Percentiles rank a stretch among this genome's conserved stretches.
Evolutionary conservation across 2,113 vertebrate species (phyloP).

Genomic region (Spheniscus mendiculus): DNA sequence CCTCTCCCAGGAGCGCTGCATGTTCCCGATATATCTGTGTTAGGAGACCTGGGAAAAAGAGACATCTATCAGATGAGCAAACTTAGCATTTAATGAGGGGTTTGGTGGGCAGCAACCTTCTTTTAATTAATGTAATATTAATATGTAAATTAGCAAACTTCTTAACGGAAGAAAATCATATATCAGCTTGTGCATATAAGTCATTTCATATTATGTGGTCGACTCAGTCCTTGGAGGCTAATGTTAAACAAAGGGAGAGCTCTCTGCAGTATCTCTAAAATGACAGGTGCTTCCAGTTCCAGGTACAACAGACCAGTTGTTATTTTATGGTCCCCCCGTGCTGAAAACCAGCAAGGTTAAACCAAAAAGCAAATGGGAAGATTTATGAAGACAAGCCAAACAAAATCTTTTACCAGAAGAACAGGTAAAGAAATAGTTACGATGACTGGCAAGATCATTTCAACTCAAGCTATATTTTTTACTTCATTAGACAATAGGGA

Average conservation of each 20-base stretch:
- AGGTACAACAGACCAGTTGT: neutral
- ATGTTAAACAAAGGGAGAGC: neutral
- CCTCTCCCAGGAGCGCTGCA: neutral
- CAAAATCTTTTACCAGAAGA: neutral
- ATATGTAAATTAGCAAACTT: neutral
- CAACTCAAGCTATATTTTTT: neutral
- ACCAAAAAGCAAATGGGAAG: neutral
- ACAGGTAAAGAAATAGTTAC: neutral
- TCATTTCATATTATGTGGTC: neutral
- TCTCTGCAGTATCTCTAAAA: neutral
- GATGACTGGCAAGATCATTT: neutral
- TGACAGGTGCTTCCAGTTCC: neutral
- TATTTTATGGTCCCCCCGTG: neutral
- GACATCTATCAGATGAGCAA: neutral
- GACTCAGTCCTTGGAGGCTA: neutral
- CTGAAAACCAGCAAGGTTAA: neutral
- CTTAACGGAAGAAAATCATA: neutral
- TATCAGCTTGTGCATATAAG: neutral
- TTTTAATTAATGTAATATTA: neutral
- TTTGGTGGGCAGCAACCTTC: neutral
- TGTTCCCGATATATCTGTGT: neutral
- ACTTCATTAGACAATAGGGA: neutral
- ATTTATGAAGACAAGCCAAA: neutral
- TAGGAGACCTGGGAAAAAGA: neutral
- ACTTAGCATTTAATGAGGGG: neutral